phyloP scores from a whole-genome alignment of 2,113 vertebrate species.

The Tinamus guttatus region DNA sequence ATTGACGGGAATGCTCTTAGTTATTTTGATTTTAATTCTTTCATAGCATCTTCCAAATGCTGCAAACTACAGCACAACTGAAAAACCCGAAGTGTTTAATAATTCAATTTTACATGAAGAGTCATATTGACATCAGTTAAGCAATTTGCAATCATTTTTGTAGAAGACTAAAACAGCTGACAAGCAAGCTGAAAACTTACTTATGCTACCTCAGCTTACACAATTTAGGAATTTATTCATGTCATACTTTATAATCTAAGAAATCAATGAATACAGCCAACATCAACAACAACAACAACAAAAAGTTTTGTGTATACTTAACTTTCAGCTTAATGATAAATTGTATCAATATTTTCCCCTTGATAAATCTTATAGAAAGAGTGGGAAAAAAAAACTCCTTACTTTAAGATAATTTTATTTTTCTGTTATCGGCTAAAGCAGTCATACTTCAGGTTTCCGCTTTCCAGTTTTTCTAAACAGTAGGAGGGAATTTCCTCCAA shows the following conservation, averaged over 20 bases:
- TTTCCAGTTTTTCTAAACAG: slow-evolving; percentile 70
- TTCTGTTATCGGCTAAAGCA: slow-evolving; percentile 69
- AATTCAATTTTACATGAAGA: slow-evolving; percentile 36
- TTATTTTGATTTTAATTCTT: slow-evolving; percentile 21
- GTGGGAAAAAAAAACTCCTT: neutral
- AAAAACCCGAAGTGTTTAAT: slow-evolving; percentile 25
- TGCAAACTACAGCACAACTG: neutral
- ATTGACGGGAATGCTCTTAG: neutral
- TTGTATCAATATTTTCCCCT: slow-evolving; percentile 48
- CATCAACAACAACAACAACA: slow-evolving; percentile 6
- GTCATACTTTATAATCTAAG: slow-evolving; percentile 35
- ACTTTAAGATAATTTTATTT: slow-evolving; percentile 62
- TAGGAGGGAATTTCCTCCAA: slow-evolving; percentile 82
- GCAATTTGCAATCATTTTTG: slow-evolving; percentile 30
- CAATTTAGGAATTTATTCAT: slow-evolving; percentile 34
- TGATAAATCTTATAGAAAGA: slow-evolving; percentile 15
- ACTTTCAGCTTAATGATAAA: slow-evolving; percentile 18
- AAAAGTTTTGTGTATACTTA: neutral
- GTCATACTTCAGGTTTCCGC: slow-evolving; percentile 72
- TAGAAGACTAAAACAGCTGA: neutral
- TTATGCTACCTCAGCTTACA: neutral
- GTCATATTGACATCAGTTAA: slow-evolving; percentile 45
- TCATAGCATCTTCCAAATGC: neutral
- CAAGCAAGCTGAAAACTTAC: slow-evolving; percentile 42
- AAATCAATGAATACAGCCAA: slow-evolving; percentile 47